phyloP scores from a whole-genome alignment of 2,113 vertebrate species.

The Chitala chitala region DNA sequence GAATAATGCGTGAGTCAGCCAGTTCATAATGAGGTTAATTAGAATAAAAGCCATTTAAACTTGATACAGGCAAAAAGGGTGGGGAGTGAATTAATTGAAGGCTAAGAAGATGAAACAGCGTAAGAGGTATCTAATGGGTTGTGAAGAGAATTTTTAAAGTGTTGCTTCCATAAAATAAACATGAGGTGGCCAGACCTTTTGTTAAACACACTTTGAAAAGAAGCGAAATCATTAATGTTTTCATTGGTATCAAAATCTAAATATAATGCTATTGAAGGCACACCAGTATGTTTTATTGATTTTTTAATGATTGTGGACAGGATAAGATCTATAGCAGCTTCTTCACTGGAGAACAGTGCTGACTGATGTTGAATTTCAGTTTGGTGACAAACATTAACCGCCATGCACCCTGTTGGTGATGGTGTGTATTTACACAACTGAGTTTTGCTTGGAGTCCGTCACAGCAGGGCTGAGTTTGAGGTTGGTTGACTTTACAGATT shows the following conservation, averaged over 20 bases:
- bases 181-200: neutral
- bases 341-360: too few species aligned
- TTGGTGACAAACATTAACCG: too few species aligned
- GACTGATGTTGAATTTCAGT: too few species aligned
- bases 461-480: too few species aligned
- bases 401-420: too few species aligned
- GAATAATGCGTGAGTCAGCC: neutral
- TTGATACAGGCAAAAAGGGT: too few species aligned
- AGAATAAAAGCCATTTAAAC: too few species aligned
- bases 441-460: too few species aligned
- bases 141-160: neutral
- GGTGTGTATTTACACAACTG: too few species aligned
- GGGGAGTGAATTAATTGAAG: neutral
- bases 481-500: too few species aligned
- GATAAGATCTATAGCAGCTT: neutral
- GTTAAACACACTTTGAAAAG: neutral
- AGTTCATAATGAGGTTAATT: constrained; percentile 13
- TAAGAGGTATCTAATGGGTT: neutral
- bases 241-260: neutral
- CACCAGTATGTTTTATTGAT: neutral
- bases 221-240: neutral
- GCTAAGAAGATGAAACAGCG: neutral
- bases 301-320: neutral
- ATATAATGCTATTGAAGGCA: neutral
- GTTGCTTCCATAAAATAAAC: neutral